phyloP scores from a whole-genome alignment of 64 coral and sea anemone genomes.

The Orbicella faveolata region DNA sequence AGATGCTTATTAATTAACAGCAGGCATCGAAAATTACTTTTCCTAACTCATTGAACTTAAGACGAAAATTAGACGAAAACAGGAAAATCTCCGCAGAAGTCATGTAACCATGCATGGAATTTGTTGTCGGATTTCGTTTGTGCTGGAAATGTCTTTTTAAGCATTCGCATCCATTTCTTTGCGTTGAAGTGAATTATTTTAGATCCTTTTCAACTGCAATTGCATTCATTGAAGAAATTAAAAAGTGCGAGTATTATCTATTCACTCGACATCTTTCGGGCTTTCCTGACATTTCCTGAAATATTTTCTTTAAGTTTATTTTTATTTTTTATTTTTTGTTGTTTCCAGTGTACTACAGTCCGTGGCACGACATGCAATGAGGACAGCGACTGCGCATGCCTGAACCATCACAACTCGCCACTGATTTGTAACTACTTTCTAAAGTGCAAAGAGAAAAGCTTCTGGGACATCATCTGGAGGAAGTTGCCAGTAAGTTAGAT shows the following conservation, averaged over 20 bases:
- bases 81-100: too few species aligned
- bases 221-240: too few species aligned
- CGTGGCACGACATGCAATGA: not conserved
- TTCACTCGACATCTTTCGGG: not conserved
- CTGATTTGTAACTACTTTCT: conserved; percentile 9
- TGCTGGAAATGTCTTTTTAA: too few species aligned
- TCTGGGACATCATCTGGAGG: not conserved
- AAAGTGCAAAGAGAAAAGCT: not conserved
- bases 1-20: not conserved
- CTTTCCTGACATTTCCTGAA: not conserved
- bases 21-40: too few species aligned
- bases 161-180: too few species aligned
- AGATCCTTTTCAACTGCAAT: too few species aligned
- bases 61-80: too few species aligned
- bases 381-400: conserved; percentile 3
- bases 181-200: too few species aligned
- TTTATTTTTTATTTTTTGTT: not conserved
- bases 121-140: too few species aligned
- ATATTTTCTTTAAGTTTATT: not conserved
- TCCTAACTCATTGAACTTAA: too few species aligned
- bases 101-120: too few species aligned
- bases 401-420: not conserved
- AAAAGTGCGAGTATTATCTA: too few species aligned
- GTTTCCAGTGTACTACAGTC: not conserved
- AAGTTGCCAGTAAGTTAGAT: conserved; percentile 23